phyloP scores from a whole-genome alignment of 2,113 vertebrate species.

The Daphoenositta chrysoptera region DNA sequence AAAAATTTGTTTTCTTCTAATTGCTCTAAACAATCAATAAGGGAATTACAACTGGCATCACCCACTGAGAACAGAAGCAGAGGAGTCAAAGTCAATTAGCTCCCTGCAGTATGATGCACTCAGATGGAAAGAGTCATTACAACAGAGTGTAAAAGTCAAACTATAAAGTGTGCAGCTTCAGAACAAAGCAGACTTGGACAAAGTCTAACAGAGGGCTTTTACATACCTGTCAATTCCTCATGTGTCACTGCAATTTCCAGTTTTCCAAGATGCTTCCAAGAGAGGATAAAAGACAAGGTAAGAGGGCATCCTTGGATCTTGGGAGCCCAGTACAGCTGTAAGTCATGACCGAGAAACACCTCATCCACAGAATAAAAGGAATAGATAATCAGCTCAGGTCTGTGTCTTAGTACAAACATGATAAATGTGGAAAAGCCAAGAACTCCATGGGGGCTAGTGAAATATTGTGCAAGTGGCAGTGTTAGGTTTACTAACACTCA shows the following conservation, averaged over 20 bases:
- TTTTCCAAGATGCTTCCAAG: background rate
- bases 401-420: background rate
- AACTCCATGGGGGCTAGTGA: background rate
- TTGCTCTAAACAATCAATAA: slow-evolving; percentile 59
- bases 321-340: rapidly evolving
- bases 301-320: background rate
- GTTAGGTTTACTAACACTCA: background rate
- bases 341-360: background rate
- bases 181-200: background rate
- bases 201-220: background rate
- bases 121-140: slow-evolving; percentile 39
- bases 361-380: background rate
- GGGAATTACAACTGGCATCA: slow-evolving; percentile 37
- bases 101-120: slow-evolving; percentile 9
- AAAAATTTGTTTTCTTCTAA: slow-evolving; percentile 61
- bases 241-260: background rate
- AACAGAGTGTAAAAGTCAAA: background rate
- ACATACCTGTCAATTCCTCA: background rate
- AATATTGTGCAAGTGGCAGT: background rate
- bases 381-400: background rate
- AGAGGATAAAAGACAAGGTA: background rate
- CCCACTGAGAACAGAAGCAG: slow-evolving; percentile 45
- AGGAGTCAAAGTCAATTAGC: slow-evolving; percentile 67
- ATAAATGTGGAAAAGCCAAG: background rate
- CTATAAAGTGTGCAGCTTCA: background rate